Base-by-base conservation (phyloP, 2,113 vertebrate species). In the Manacus vitellinus region DNA sequence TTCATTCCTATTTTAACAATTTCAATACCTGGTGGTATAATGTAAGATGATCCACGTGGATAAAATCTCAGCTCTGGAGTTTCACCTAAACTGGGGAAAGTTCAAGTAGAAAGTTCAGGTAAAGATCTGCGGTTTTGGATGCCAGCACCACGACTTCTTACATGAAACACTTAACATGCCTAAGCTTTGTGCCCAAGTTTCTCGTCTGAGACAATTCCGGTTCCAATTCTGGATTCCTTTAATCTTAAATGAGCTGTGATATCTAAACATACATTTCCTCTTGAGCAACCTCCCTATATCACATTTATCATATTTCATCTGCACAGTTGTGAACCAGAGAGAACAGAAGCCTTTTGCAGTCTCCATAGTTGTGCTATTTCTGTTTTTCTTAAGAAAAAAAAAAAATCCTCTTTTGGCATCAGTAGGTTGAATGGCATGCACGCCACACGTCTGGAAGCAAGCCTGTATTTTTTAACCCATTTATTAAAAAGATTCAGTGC, bases 351-450 rank as follows among this genome's bases (percentile, higher is more conserved):
- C 41, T 76, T 92, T 47, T 51, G 41, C 63, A 39, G 21, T 17
- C 66, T 84, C 59, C 30, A 71, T n/a, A 90, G 67, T 55, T 44
- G n/a, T 17, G 25, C 39, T 59, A 10, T 67, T 76, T 90, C 62
- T 93, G 73, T 70, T 92, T 94, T 89, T 78, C 55, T 66, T 67
- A 54, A 13, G 13, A 86, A 84, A 94, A 92, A 37, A n/a, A 71
- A 66, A 54, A 39, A 33, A 12, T 41, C 44, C 78, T 93, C 87
- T 88, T 92, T 52, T 80, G 54, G 89, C 90, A 84, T 56, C 85
- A 63, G 95, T 95, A 92, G 94, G 95, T 86, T 87, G 93, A 76
- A 92, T 88, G 92, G 95, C 96, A 97, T 85, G 46, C 81, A 21
- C 0, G 27, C 95, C 82, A 79, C 73, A 81, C 20, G 17, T 80